Evolutionary conservation across 35 echinoderm and acorn worm species (phyloP), one percentile per base, ranked within the genome.

Genomic region (Heliocidaris erythrogramma): DNA sequence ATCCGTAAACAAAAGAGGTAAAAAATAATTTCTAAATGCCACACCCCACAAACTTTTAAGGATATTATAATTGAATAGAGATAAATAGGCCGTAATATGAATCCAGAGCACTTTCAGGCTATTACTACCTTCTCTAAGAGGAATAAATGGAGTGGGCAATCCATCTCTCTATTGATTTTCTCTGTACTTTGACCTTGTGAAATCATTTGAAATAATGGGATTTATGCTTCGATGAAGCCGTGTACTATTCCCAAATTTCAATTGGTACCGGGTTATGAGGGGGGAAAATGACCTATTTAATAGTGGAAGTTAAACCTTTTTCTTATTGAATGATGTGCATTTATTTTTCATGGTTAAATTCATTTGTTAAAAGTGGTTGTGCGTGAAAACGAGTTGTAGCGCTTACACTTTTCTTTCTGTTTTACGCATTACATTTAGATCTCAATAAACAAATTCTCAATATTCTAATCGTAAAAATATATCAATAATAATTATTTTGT

Each of bases 141-240:
- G 52, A 56, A 56, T 56, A 56, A 56, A 78, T 78, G 14, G 65
- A 21, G 65, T n/a, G 21, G 21, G 4, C 65, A 78, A 78, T 78
- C 17, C 65, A 78, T 78, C 27, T 78, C 27, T 78, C 65, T 78
- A 78, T 78, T 78, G 65, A 78, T 78, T 78, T 78, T 78, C 65
- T 78, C 21, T 7, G 65, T 78, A 78, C 27, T 60, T 60, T 78
- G 65, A 78, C 65, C 65, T 78, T 78, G 65, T 78, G 65, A 78
- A 78, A 78, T 78, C 65, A 78, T 27, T 78, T 78, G 65, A n/a
- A 78, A 78, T 78, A 78, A 78, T 78, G 65, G 65, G 21, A 78
- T 78, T 78, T 78, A n/a, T 78, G 65, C 65, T 78, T 78, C 65
- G 65, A n/a, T 78, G 65, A 21, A 78, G 65, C 18, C 65, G 65